Conservation (phyloP, 2,797 vertebrate genomes). For the Rhabdomys pumilio region DNA sequence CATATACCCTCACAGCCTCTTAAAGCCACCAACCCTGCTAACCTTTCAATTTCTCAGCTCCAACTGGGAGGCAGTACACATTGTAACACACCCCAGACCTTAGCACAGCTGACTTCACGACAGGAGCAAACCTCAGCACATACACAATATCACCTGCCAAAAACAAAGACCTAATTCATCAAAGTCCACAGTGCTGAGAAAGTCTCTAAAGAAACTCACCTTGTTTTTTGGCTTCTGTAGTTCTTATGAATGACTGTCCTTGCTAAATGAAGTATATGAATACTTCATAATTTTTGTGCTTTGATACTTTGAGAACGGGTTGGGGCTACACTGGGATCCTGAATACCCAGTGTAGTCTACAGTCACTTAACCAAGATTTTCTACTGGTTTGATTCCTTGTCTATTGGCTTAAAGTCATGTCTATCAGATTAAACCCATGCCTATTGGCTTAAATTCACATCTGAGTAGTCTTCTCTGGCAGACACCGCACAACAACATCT, state of each 20-base stretch:
- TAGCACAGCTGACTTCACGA: neutral
- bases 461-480: neutral
- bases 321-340: neutral
- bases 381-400: neutral
- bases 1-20: neutral
- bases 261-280: neutral
- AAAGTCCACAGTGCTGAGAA: neutral
- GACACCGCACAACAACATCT: neutral
- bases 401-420: too few relatives aligned
- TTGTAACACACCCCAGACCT: neutral
- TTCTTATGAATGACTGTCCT: neutral
- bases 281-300: neutral
- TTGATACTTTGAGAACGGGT: neutral
- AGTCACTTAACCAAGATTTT: neutral
- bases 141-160: neutral
- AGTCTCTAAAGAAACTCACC: too few relatives aligned
- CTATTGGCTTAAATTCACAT: neutral
- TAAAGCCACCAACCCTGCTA: neutral
- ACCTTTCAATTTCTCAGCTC: neutral
- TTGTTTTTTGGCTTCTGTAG: neutral
- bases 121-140: neutral
- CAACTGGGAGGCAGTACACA: neutral
- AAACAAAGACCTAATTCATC: constrained; percentile 3
- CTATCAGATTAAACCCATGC: neutral
- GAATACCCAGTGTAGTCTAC: neutral